Percentiles rank a stretch among this genome's conserved stretches.
phyloP scores from a whole-genome alignment of 1,140 invertebrate genomes.

The Drosophila arawakana region DNA sequence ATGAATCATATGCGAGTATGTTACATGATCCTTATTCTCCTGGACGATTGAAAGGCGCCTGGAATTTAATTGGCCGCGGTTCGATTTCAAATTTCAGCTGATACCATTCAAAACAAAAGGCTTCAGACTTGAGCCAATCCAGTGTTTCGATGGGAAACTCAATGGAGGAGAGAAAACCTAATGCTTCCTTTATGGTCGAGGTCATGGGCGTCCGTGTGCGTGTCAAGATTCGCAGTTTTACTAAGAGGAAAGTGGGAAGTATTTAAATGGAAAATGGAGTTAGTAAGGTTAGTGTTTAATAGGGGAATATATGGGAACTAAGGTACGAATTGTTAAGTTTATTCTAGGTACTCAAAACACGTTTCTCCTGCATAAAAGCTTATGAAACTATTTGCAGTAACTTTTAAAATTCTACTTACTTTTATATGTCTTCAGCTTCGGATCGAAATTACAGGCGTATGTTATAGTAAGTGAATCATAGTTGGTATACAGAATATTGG shows the following conservation, averaged over 20 bases:
- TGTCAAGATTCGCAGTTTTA: constrained; percentile 52
- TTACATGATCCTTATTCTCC: constrained; percentile 6
- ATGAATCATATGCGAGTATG: neutral
- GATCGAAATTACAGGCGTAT: constrained; percentile 32
- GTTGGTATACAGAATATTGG: constrained; percentile 50
- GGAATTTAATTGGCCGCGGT: constrained; percentile 11
- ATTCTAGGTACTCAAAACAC: no score
- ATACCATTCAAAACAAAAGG: constrained; percentile 68
- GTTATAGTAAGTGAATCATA: constrained; percentile 27
- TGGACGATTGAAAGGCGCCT: constrained; percentile 36
- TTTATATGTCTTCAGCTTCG: neutral
- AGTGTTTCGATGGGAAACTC: constrained; percentile 26
- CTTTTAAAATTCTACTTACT: constrained; percentile 36
- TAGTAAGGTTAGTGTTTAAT: neutral
- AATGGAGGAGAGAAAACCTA: neutral
- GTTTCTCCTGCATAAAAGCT: neutral
- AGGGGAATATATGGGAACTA: no score
- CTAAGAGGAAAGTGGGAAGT: neutral
- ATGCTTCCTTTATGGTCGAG: rapidly evolving
- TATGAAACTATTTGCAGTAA: neutral
- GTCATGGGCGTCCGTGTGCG: constrained; percentile 41
- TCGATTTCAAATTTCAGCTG: constrained; percentile 32
- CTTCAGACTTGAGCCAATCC: constrained; percentile 16
- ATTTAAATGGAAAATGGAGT: neutral
- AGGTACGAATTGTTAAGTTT: no score